Evolutionary conservation across 1,140 invertebrate species (phyloP).

Genomic region (Ylistrum balloti): DNA sequence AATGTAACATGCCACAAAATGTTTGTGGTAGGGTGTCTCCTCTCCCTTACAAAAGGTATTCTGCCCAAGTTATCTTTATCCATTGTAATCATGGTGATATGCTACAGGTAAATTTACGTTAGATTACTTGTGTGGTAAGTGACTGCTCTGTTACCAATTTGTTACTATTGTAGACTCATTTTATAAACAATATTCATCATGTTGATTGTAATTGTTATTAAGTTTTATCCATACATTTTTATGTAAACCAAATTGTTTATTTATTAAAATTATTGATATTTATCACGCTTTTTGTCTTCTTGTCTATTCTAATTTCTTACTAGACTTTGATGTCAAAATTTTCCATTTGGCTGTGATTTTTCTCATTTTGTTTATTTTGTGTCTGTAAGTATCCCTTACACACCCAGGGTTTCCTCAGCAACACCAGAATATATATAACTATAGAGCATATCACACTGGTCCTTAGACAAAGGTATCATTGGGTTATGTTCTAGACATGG

Average conservation of each 20-base stretch:
- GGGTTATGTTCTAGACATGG: no score
- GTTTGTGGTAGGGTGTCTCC: not conserved
- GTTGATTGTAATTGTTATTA: conserved; percentile 18
- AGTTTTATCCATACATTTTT: not conserved
- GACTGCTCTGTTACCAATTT: not conserved
- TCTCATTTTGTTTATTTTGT: no score
- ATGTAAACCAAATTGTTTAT: conserved; percentile 35
- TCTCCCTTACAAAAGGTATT: not conserved
- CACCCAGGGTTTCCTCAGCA: no score
- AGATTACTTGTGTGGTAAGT: not conserved
- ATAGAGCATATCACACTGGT: no score
- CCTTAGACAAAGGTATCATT: no score
- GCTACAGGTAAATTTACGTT: not conserved
- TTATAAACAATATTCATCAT: conserved; percentile 21
- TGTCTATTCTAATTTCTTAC: not conserved
- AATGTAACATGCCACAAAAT: not conserved
- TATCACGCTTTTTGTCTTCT: not conserved
- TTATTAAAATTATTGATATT: not conserved
- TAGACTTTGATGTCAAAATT: no score
- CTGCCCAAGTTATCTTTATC: not conserved
- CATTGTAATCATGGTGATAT: not conserved
- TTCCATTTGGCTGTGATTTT: no score
- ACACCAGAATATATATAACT: no score
- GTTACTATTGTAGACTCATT: not conserved
- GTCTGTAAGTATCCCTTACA: no score